These are phyloP conservation scores for Ceratothoa steindachneri DNA, from an alignment of 2,888 invertebrate genomes.

Conservation along the genomic window DNA sequence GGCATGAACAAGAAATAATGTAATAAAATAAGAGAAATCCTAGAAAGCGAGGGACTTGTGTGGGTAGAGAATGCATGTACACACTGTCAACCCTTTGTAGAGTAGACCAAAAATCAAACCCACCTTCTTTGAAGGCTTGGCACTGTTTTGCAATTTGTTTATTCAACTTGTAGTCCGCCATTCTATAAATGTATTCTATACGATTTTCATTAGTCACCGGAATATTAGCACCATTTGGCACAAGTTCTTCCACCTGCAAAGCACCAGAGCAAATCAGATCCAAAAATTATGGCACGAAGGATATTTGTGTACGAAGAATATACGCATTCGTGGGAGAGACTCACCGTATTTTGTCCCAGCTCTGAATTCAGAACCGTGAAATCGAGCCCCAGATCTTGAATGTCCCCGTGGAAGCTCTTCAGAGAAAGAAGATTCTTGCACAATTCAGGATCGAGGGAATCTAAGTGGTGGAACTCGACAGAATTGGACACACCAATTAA, in stretches of 20 bases:
- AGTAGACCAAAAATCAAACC: background rate
- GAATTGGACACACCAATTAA: constrained; percentile 66
- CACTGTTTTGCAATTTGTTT: constrained; percentile 62
- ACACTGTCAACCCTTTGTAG: background rate
- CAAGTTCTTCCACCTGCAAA: constrained; percentile 74
- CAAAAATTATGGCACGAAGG: background rate
- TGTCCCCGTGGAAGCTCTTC: constrained; percentile 55
- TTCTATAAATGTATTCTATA: constrained; percentile 91
- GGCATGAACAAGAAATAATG: too few relatives aligned
- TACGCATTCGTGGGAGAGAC: too few relatives aligned
- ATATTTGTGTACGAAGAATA: background rate
- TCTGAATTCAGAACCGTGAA: constrained; percentile 88
- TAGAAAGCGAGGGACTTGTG: too few relatives aligned
- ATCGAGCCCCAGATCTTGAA: constrained; percentile 63
- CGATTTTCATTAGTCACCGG: constrained; percentile 86
- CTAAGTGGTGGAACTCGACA: constrained; percentile 85
- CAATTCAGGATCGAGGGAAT: constrained; percentile 85
- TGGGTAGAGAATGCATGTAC: too few relatives aligned
- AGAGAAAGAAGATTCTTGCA: constrained; percentile 85
- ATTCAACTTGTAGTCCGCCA: constrained; percentile 94
- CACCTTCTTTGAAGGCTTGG: constrained; percentile 47
- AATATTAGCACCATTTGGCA: constrained; percentile 82
- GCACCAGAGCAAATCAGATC: background rate
- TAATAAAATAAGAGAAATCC: too few relatives aligned
- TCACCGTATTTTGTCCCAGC: constrained; percentile 72